Base-by-base conservation (phyloP, 2,888 invertebrate species). In the Amblyjoppa proteus region DNA sequence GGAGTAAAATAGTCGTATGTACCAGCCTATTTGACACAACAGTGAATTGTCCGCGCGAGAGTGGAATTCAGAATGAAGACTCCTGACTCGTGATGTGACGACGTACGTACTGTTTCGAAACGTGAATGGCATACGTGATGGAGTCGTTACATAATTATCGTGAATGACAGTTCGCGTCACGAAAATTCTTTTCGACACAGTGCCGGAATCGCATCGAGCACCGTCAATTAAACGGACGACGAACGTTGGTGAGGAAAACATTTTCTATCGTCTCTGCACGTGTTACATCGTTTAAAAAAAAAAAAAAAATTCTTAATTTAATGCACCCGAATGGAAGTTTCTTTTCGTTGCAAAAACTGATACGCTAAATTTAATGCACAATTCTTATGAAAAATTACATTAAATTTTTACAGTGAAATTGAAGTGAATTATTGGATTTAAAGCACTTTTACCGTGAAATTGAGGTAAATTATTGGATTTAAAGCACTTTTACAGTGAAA, bases 51-150 rank as follows among this genome's bases (percentile, higher is more conserved):
- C 6, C 64, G 64, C 64, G 68, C 16, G 53, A 11, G 16, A 11
- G 16, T 20, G n/a, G 71, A 78, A 78, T 83, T 78, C 49, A n/a
- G 78, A 73, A 78, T 41, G 74, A 68, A 45, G 13, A 80, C 38
- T 58, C 49, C 49, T 69, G 38, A 20, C 31, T 51, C n/a, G 34
- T 38, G 34, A 56, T 11, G 56, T 16, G 16, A 16, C 73, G 56
- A 13, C 25, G 28, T 64, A 31, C 16, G 53, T 11, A n/a, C 20
- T 13, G 7, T 25, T 3, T n/a, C 16, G 7, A 75, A 70, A 81
- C 70, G 61, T 61, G 81, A 61, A 76, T 41, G 38, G 69, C 75
- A 81, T 81, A 51, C 13, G 11, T 66, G 58, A 73, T 73, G 5
- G 20, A 56, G 49, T 73, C 28, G 64, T 82, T 82, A 53, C 71